Conservation (phyloP, 2,888 invertebrate species). For the Polymixis flavicincta region DNA sequence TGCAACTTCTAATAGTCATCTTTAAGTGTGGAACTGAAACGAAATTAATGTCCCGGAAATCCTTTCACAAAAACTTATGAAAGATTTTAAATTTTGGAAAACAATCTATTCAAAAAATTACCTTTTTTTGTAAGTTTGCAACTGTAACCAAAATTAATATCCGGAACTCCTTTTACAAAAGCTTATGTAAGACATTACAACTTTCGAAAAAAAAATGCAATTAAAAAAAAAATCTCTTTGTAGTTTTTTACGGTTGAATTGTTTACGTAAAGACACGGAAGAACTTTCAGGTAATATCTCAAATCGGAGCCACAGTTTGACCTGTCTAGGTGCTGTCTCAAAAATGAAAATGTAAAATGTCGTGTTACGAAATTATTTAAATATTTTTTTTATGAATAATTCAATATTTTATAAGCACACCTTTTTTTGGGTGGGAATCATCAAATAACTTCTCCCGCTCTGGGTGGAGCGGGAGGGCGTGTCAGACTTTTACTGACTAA, state of each 20-base stretch:
- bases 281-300: constrained; percentile 7
- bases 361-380: too few species aligned
- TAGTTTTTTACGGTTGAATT: neutral
- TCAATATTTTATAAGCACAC: neutral
- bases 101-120: neutral
- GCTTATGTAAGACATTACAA: neutral
- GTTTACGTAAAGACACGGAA: constrained; percentile 12
- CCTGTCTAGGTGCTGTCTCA: neutral
- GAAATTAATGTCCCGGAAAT: neutral
- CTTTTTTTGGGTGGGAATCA: too few species aligned
- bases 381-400: neutral
- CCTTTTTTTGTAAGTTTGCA: neutral
- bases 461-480: too few species aligned
- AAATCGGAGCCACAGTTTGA: neutral
- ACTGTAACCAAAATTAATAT: constrained; percentile 1
- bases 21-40: neutral
- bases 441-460: too few species aligned
- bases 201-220: neutral
- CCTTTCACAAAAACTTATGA: constrained; percentile 20
- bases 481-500: too few species aligned
- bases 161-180: constrained; percentile 22
- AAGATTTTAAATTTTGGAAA: neutral
- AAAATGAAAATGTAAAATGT: neutral
- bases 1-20: neutral
- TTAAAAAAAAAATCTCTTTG: neutral